Evolutionary conservation across 1,140 invertebrate genomes (phyloP), one percentile per base, ranked within the genome.

Genomic region (Acromyrmex heyeri): DNA sequence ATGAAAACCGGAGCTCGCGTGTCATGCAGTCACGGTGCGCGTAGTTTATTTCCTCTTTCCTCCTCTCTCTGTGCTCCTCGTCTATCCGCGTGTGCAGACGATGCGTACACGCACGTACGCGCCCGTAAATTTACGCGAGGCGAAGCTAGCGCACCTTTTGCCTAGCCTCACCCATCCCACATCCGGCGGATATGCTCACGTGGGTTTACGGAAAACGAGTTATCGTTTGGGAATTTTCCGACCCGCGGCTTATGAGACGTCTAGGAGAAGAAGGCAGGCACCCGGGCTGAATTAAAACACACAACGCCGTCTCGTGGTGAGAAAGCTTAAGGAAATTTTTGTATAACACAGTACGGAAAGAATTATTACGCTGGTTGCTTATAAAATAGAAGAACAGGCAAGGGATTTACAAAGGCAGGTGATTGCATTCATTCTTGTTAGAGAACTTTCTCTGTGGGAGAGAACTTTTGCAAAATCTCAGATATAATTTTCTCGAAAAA

Each of bases 171-270:
- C 27, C 16, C 14, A 6, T 4, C 44, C 21, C 24, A 44, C 24
- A 59, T 72, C 65, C 78, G 53, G 53, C 34, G 67, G 78, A 70
- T 70, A 27, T 21, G 27, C n/a, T n/a, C 30, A 50, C 79, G 38
- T 53, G 38, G 44, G 79, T 59, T 83, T 61, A 27, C 69, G 53
- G 79, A 24, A 83, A 83, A 48, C 70, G 55, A 72, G 30, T 44
- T 61, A 73, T 61, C 61, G 67, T 61, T 73, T 61, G 38, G 34
- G 24, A 82, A 73, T 82, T 73, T 82, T 73, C 64, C 77, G 50
- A 70, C 30, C 16, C 14, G 64, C 34, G 67, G 65, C 53, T 44
- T 50, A 44, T 34, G 21, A 57, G 18, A 30, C 64, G 48, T 34
- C 21, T 7, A 14, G 12, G 10, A 5, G 18, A 12, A 12, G 21